phyloP scores from a whole-genome alignment of 2,797 vertebrate genomes.

The Nyctibius grandis region DNA sequence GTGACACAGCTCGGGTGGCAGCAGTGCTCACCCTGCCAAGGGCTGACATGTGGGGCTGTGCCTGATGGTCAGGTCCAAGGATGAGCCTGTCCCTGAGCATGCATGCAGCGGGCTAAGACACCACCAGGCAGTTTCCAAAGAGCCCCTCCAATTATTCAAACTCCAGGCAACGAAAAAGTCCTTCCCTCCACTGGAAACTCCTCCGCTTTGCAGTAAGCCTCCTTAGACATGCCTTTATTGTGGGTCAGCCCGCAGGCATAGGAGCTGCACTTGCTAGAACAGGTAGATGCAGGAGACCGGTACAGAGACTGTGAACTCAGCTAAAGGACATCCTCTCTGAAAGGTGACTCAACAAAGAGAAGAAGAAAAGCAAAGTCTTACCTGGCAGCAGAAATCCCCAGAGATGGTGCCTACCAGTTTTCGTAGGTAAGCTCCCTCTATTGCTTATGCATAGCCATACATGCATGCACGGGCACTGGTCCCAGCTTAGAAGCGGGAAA shows the following conservation, averaged over 20 bases:
- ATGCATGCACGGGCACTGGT: not conserved
- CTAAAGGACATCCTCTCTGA: not conserved
- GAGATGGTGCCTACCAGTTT: not conserved
- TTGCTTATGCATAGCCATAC: not conserved
- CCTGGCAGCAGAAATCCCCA: constrained; percentile 56
- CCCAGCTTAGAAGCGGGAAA: not conserved
- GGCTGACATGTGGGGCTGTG: not conserved
- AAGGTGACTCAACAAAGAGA: not conserved
- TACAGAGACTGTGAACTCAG: not conserved
- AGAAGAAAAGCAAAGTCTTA: constrained; percentile 61
- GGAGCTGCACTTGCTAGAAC: not conserved
- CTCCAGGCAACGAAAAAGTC: not conserved
- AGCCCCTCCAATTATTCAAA: not conserved
- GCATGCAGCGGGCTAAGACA: not conserved
- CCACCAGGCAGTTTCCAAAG: not conserved
- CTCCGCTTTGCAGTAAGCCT: not conserved
- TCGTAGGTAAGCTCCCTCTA: not conserved
- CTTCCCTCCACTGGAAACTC: not conserved
- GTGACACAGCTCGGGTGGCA: not conserved
- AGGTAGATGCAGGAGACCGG: not conserved
- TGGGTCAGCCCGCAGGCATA: not conserved
- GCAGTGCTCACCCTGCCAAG: not conserved
- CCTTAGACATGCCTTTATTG: not conserved
- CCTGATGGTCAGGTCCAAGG: not conserved
- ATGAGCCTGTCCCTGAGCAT: not conserved